Evolutionary conservation across 2,888 invertebrate genomes (phyloP).

Genomic region (Amiota minor): DNA sequence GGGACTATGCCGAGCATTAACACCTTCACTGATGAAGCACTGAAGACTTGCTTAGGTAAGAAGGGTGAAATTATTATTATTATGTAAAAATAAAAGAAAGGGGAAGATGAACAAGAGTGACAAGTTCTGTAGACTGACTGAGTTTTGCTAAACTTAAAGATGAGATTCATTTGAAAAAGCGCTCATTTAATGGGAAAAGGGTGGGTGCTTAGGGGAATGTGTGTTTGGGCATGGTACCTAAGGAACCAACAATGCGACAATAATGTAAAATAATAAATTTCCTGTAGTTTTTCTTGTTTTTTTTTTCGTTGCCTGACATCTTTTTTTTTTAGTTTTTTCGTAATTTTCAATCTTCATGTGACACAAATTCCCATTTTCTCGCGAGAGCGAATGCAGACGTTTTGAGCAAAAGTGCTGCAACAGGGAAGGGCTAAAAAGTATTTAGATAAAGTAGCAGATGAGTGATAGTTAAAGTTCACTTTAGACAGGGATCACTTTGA

Average conservation of each 20-base stretch:
- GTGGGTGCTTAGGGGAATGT: neutral
- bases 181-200: conserved; percentile 9
- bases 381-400: neutral
- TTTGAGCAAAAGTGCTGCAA: neutral
- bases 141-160: conserved; percentile 21
- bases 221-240: neutral
- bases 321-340: conserved; percentile 5
- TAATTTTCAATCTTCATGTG: conserved; percentile 24
- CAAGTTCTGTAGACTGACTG: neutral
- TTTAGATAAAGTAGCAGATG: too few relatives aligned
- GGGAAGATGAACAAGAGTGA: too few relatives aligned
- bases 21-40: neutral
- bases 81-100: neutral
- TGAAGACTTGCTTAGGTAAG: neutral
- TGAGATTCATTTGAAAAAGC: conserved; percentile 28
- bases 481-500: too few relatives aligned
- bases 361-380: conserved; percentile 16
- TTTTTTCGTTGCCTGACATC: neutral
- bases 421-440: too few relatives aligned
- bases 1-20: neutral
- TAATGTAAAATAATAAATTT: conserved; percentile 21
- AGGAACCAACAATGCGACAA: neutral
- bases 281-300: conserved; percentile 10
- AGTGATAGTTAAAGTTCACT: too few relatives aligned
- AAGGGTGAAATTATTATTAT: neutral